A percentile compares a stretch with the other conserved stretches of the same genome.
Evolutionary conservation across 35 echinoderm and acorn worm genomes (phyloP).

Genomic region (Lytechinus pictus): DNA sequence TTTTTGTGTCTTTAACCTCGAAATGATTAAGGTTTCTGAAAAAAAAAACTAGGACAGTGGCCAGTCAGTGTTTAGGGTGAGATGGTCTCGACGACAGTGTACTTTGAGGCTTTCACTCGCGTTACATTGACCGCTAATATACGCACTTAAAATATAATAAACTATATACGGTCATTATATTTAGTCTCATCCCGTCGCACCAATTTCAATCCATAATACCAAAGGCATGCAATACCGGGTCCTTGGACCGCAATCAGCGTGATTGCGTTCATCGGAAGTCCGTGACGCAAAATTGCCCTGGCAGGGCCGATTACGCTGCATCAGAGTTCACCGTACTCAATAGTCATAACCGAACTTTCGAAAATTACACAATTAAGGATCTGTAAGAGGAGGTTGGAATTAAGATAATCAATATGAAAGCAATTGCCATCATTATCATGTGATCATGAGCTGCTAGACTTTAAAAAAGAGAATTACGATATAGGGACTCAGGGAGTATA

Average conservation of each 20-base stretch:
- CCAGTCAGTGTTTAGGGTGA: neutral
- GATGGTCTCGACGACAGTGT: neutral
- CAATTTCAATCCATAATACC: neutral
- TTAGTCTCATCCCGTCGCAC: neutral
- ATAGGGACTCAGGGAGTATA: too few relatives aligned
- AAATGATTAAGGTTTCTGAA: too few relatives aligned
- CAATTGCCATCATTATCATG: neutral
- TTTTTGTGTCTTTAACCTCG: too few relatives aligned
- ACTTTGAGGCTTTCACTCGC: neutral
- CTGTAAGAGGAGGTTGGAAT: neutral
- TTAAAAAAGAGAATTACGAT: too few relatives aligned
- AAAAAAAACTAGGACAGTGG: too few relatives aligned
- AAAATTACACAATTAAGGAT: neutral
- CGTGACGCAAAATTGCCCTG: neutral
- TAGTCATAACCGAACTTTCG: neutral
- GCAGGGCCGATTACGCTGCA: neutral
- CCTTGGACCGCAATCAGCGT: slow-evolving; percentile 1
- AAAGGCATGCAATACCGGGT: neutral
- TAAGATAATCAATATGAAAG: neutral
- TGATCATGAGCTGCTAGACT: too few relatives aligned
- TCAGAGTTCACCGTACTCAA: neutral
- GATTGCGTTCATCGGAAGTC: neutral
- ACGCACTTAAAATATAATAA: neutral
- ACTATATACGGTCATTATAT: neutral
- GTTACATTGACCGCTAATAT: neutral